Evolutionary conservation across 2,797 vertebrate species (phyloP).

Genomic region (Acanthopagrus latus): DNA sequence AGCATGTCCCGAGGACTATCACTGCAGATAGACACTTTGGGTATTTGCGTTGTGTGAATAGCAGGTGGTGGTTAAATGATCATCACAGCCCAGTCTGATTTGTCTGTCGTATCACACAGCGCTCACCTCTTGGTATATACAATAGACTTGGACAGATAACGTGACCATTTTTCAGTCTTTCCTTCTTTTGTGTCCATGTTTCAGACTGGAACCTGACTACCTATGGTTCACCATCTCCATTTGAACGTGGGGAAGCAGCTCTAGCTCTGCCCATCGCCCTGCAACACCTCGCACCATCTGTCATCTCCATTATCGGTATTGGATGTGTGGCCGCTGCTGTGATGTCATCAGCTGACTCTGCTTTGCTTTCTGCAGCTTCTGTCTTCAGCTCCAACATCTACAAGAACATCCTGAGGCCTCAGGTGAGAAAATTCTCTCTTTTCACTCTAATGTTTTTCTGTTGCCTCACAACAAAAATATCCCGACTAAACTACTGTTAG

Average conservation of each 20-base stretch:
- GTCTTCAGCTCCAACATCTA: constrained; percentile 60
- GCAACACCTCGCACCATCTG: constrained; percentile 45
- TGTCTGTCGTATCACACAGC: no score
- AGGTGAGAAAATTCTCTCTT: not conserved
- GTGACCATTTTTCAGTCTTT: not conserved
- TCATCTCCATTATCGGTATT: constrained; percentile 50
- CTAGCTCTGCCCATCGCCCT: constrained; percentile 47
- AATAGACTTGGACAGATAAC: no score
- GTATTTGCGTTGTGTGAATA: no score
- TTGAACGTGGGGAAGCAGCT: constrained; percentile 49
- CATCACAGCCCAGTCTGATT: no score
- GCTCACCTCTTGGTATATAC: no score
- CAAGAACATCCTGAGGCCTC: constrained; percentile 63
- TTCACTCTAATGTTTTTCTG: no score
- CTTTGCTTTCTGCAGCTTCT: constrained; percentile 63
- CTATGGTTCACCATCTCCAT: constrained; percentile 51
- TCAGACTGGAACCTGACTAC: constrained; percentile 66
- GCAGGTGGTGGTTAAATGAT: no score
- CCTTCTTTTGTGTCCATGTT: not conserved
- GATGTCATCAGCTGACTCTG: constrained; percentile 71
- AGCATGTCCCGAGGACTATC: no score
- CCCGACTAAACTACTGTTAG: not conserved
- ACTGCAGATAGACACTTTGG: no score
- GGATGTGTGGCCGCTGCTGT: constrained; percentile 65
- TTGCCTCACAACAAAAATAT: not conserved